Evolutionary conservation across 92 coral and sea anemone genomes (phyloP).

Genomic region (Chrysogorgia sp.): DNA sequence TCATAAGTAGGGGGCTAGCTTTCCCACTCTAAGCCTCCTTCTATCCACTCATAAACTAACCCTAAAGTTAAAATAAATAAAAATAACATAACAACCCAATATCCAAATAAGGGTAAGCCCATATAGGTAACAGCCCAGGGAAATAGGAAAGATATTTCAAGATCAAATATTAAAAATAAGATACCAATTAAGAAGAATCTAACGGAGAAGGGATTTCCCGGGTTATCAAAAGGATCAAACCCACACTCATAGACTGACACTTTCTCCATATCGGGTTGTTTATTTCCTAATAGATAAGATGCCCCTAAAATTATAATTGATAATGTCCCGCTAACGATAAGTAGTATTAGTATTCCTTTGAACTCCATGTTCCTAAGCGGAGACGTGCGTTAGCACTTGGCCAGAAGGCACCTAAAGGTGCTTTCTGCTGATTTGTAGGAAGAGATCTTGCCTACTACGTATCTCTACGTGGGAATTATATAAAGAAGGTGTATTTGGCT

Average conservation of each 20-base stretch:
- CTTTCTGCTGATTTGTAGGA: conserved; percentile 56
- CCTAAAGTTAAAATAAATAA: conserved; percentile 49
- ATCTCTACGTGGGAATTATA: conserved; percentile 35
- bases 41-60: conserved; percentile 49
- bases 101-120: conserved; percentile 50
- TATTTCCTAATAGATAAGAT: conserved; percentile 50
- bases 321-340: conserved; percentile 52
- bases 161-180: too few relatives aligned
- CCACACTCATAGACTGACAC: conserved; percentile 50
- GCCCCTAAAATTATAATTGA: conserved; percentile 51
- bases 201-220: conserved; percentile 50
- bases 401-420: conserved; percentile 52
- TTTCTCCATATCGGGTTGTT: conserved; percentile 45
- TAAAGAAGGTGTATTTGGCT: conserved; percentile 49
- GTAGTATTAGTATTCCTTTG: conserved; percentile 41
- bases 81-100: conserved; percentile 49
- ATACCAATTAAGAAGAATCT: conserved; percentile 54
- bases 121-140: conserved; percentile 55
- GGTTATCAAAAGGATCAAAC: conserved; percentile 53
- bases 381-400: conserved; percentile 43
- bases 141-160: conserved; percentile 53
- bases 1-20: too few relatives aligned
- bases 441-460: conserved; percentile 52
- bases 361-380: conserved; percentile 43
- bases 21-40: conserved; percentile 55